Evolutionary conservation across 2,888 invertebrate species (phyloP).

Genomic region (Euspilapteryx auroguttella): DNA sequence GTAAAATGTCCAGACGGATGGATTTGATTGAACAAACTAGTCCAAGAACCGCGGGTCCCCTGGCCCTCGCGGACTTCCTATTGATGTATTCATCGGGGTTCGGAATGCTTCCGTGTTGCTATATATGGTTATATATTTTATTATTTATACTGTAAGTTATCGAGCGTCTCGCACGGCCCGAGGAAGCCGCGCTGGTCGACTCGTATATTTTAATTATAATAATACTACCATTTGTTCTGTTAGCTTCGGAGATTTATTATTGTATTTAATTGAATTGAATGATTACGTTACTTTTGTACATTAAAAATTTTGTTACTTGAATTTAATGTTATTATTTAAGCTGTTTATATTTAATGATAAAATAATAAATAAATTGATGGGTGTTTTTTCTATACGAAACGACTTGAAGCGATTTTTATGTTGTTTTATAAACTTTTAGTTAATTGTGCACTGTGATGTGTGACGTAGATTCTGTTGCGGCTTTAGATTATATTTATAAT

Average conservation of each 20-base stretch:
- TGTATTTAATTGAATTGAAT: constrained; percentile 31
- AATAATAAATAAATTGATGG: too few relatives aligned
- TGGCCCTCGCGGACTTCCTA: constrained; percentile 22
- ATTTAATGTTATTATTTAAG: constrained; percentile 50
- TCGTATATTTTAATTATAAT: constrained; percentile 8
- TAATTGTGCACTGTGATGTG: not conserved
- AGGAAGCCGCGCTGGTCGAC: constrained; percentile 2
- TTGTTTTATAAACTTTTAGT: not conserved
- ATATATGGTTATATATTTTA: constrained; percentile 8
- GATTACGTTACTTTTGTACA: constrained; percentile 57
- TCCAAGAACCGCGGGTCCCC: constrained; percentile 36
- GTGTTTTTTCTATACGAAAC: constrained; percentile 38
- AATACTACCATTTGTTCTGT: constrained; percentile 39
- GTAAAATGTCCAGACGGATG: constrained; percentile 48
- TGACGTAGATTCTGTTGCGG: constrained; percentile 12
- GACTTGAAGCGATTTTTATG: constrained; percentile 34
- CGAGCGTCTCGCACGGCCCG: constrained; percentile 10
- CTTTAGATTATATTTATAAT: too few relatives aligned
- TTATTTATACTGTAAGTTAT: constrained; percentile 11
- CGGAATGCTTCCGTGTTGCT: constrained; percentile 23
- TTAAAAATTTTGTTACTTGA: constrained; percentile 51
- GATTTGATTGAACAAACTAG: constrained; percentile 60
- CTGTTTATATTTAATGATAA: constrained; percentile 55
- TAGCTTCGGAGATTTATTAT: constrained; percentile 37
- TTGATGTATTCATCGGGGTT: constrained; percentile 16